phyloP scores from a whole-genome alignment of 2,113 vertebrate species.

The Boleophthalmus pectinirostris region DNA sequence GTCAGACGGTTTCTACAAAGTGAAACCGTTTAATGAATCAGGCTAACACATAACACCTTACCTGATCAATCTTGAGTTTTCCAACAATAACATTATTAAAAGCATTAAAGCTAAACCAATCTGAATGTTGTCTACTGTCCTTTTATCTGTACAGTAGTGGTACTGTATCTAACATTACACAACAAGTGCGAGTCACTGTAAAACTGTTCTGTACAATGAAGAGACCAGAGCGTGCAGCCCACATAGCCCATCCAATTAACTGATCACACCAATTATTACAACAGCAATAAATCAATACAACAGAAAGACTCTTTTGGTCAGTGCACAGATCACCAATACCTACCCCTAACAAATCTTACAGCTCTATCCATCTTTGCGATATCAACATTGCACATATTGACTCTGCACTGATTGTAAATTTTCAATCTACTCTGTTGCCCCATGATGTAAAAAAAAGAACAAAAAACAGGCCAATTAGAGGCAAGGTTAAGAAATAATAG shows the following conservation, averaged over 20 bases:
- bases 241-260: background rate
- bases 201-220: background rate
- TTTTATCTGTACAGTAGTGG: background rate
- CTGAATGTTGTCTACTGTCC: background rate
- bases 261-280: background rate
- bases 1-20: no score
- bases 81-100: background rate
- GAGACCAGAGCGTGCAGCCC: background rate
- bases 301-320: background rate
- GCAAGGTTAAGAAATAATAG: constrained; percentile 19
- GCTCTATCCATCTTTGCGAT: background rate
- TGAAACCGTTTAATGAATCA: no score
- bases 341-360: background rate
- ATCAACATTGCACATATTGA: background rate
- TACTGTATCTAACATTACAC: background rate
- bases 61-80: no score
- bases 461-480: background rate
- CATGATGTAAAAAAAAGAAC: background rate
- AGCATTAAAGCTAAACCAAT: background rate
- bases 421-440: background rate
- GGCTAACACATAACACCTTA: no score
- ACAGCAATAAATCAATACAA: background rate
- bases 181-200: background rate
- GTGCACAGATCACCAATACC: background rate
- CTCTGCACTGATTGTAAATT: background rate